Evolutionary conservation across 2,888 invertebrate genomes (phyloP).

Genomic region (Agrenia bidenticulata): DNA sequence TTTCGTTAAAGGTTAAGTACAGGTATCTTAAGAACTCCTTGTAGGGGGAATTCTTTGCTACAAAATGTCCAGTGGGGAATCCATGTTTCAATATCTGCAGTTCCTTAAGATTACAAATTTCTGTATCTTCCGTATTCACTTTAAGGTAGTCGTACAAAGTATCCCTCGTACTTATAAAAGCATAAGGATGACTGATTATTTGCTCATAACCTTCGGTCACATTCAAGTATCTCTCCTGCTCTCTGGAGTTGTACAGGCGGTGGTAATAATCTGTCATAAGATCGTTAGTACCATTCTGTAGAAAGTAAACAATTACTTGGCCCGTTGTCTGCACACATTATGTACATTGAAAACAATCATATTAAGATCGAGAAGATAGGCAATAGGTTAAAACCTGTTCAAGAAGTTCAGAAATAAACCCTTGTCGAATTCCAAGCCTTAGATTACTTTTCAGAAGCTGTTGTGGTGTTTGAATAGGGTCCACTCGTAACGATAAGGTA

Average conservation of each 20-base stretch:
- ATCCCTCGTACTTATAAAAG: slow-evolving; percentile 41
- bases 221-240: slow-evolving; percentile 27
- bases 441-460: slow-evolving; percentile 37
- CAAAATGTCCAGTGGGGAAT: slow-evolving; percentile 39
- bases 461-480: slow-evolving; percentile 44
- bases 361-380: background rate
- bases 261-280: slow-evolving; percentile 31
- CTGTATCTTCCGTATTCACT: slow-evolving; percentile 23
- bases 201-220: slow-evolving; percentile 27
- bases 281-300: slow-evolving; percentile 24
- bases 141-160: slow-evolving; percentile 41
- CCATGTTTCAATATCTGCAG: slow-evolving; percentile 38
- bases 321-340: too few relatives aligned
- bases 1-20: slow-evolving; percentile 22
- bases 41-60: slow-evolving; percentile 39
- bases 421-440: slow-evolving; percentile 37
- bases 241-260: slow-evolving; percentile 10
- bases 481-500: slow-evolving; percentile 39
- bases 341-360: background rate
- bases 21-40: slow-evolving; percentile 41
- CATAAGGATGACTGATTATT: slow-evolving; percentile 31
- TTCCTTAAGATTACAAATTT: slow-evolving; percentile 44
- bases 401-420: slow-evolving; percentile 32
- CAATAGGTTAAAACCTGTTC: too few relatives aligned
- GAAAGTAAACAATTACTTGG: background rate